phyloP scores from a whole-genome alignment of 2,113 vertebrate species.

The Burhinus bistriatus region DNA sequence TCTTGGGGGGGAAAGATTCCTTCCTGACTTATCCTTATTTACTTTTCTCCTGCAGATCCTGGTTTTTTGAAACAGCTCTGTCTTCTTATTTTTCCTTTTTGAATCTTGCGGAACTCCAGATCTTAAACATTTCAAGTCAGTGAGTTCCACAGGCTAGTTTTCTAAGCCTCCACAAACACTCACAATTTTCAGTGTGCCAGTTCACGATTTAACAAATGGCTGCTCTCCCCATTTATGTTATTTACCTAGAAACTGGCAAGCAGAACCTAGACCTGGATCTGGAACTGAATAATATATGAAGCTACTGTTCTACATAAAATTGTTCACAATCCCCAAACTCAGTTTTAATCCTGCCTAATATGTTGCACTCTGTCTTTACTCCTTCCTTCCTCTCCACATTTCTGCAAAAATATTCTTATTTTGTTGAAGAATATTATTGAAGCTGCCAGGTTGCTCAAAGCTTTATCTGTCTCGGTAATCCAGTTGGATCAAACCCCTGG shows the following conservation, averaged over 20 bases:
- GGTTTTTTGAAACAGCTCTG: neutral
- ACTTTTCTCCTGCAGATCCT: neutral
- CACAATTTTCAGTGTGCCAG: rapidly evolving
- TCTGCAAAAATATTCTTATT: neutral
- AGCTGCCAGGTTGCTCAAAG: neutral
- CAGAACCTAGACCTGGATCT: neutral
- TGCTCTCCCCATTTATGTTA: neutral
- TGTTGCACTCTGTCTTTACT: neutral
- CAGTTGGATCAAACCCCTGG: neutral
- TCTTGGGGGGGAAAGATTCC: neutral
- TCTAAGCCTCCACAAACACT: neutral
- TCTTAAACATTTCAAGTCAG: neutral
- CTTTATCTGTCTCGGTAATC: neutral
- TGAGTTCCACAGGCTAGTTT: neutral
- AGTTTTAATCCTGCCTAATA: neutral
- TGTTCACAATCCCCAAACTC: neutral
- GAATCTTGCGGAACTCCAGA: neutral
- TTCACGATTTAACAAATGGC: neutral
- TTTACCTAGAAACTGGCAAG: neutral
- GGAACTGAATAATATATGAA: neutral
- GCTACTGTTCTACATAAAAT: neutral
- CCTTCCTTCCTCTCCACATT: neutral
- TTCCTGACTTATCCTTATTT: neutral
- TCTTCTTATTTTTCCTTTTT: neutral
- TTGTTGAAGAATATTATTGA: neutral